Percentiles rank a stretch among this genome's conserved stretches.
Evolutionary conservation across 1,140 invertebrate genomes (phyloP).

Genomic region (Antheraea pernyi): DNA sequence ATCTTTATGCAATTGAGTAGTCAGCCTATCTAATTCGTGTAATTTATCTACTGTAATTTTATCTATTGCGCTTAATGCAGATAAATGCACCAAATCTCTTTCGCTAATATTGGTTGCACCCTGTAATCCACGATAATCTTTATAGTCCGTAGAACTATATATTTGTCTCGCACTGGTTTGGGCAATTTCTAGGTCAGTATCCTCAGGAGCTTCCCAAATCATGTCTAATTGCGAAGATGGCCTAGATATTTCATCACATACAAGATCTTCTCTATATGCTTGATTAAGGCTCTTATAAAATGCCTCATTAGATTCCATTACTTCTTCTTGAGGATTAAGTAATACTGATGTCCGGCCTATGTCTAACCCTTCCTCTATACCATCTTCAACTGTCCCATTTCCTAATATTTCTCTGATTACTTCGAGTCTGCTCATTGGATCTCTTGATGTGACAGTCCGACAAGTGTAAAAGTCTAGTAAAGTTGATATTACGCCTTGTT

Average conservation of each 20-base stretch:
- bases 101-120: slow-evolving; percentile 87
- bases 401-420: slow-evolving; percentile 82
- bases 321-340: slow-evolving; percentile 66
- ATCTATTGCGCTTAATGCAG: slow-evolving; percentile 86
- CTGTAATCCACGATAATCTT: slow-evolving; percentile 85
- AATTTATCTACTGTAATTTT: slow-evolving; percentile 88
- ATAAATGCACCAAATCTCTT: slow-evolving; percentile 87
- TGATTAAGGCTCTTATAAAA: slow-evolving; percentile 94
- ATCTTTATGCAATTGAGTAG: slow-evolving; percentile 88
- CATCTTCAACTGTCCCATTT: slow-evolving; percentile 81
- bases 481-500: slow-evolving; percentile 94
- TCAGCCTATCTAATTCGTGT: slow-evolving; percentile 87
- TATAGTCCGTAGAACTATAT: slow-evolving; percentile 89
- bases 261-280: slow-evolving; percentile 90
- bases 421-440: slow-evolving; percentile 77
- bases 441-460: slow-evolving; percentile 66
- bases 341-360: slow-evolving; percentile 62
- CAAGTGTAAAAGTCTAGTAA: slow-evolving; percentile 88
- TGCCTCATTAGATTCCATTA: slow-evolving; percentile 89
- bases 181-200: slow-evolving; percentile 76
- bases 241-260: slow-evolving; percentile 81
- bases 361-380: slow-evolving; percentile 81
- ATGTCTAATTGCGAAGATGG: slow-evolving; percentile 87
- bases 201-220: slow-evolving; percentile 88
- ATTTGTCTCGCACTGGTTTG: slow-evolving; percentile 79